Evolutionary conservation across 1,140 invertebrate genomes (phyloP), one percentile per base, ranked within the genome.

Genomic region (Eriosoma lanigerum): DNA sequence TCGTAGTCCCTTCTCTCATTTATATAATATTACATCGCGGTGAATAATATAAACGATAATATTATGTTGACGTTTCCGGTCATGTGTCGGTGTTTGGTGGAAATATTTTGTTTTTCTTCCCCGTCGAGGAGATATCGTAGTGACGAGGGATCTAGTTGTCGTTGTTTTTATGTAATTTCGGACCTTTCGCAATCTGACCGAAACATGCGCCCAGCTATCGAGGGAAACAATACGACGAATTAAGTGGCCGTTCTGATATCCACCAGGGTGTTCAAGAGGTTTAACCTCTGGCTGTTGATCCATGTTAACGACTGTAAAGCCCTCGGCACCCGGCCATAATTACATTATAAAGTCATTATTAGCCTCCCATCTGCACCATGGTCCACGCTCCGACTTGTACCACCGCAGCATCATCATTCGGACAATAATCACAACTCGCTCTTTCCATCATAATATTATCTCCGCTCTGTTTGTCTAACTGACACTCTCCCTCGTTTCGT

Each of bases 321-420:
- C 75, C 54, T 60, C 75, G 54, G 38, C 75, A 48, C 75, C 75
- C 32, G 72, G 21, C 54, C 52, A 78, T 78, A 78, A 62, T 78
- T 78, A 78, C 54, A 78, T 78, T 78, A 78, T 78, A 78, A 78
- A 78, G 54, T 78, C 75, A 62, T 78, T 78, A 78, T 75, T 75
- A 21, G 52, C 48, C 50, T 32, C 72, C 32, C 56, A 5, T 26
- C 54, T 46, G 3, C 66, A 46, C 21, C 44, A 1, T 21, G 15
- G 24, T 44, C 66, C 0, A 5, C 2, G 38, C 32, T 13, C 5
- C 62, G n/a, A n/a, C 19, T 10, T 26, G n/a, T 21, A n/a, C 64
- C 32, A 21, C 2, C 52, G 3, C 52, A n/a, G n/a, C 19, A n/a
- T n/a, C 38, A 26, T 21, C 21, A 15, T 66, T 66, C 62, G 62